Evolutionary conservation across 2,888 invertebrate species (phyloP).

Genomic region (Pogonocherus hispidulus): DNA sequence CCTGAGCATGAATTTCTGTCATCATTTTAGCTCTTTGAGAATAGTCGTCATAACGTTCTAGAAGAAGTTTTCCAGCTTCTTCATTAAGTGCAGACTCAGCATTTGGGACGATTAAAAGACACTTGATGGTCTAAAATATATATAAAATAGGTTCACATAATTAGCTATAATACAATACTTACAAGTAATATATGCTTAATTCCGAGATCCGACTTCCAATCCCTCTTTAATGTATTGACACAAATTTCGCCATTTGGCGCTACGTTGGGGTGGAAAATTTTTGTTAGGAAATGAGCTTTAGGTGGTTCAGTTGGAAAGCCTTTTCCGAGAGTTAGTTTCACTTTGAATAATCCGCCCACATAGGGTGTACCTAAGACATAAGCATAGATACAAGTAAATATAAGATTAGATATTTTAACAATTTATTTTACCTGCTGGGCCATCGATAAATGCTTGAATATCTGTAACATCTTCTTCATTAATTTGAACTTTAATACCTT

Average conservation of each 20-base stretch:
- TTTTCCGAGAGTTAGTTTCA: constrained; percentile 91
- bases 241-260: constrained; percentile 95
- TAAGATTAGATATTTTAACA: neutral
- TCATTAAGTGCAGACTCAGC: constrained; percentile 97
- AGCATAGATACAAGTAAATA: no score
- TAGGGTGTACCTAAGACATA: constrained; percentile 84
- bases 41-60: constrained; percentile 95
- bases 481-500: constrained; percentile 90
- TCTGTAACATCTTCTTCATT: constrained; percentile 96
- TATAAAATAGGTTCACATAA: constrained; percentile 21
- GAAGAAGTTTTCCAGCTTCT: constrained; percentile 93
- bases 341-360: constrained; percentile 88
- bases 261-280: constrained; percentile 98
- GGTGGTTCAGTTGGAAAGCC: constrained; percentile 94
- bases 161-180: constrained; percentile 57
- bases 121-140: constrained; percentile 84
- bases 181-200: constrained; percentile 94
- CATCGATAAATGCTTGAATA: constrained; percentile 92
- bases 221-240: constrained; percentile 95
- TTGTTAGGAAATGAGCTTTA: constrained; percentile 93
- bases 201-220: constrained; percentile 96
- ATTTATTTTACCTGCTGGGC: constrained; percentile 73
- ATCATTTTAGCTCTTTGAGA: constrained; percentile 89
- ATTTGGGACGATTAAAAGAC: constrained; percentile 96
- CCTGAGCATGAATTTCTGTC: constrained; percentile 91